A percentile compares a stretch with the other conserved stretches of the same genome.
phyloP scores from a whole-genome alignment of 2,888 invertebrate genomes.

The Cantharis rufa region DNA sequence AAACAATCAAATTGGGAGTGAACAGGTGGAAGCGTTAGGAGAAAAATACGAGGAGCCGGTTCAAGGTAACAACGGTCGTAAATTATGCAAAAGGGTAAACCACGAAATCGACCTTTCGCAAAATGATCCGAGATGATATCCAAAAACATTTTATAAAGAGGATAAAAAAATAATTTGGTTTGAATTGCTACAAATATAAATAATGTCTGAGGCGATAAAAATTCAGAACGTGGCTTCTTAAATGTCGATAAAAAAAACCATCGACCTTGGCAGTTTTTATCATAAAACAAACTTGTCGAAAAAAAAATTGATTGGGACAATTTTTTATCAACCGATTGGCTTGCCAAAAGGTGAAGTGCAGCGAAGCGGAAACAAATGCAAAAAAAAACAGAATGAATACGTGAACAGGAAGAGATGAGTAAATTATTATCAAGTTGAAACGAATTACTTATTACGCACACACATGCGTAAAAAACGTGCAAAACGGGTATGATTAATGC shows the following conservation, averaged over 20 bases:
- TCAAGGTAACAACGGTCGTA: background rate
- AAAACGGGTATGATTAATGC: conserved; percentile 27
- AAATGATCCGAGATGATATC: background rate
- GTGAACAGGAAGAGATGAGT: background rate
- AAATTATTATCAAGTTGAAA: background rate
- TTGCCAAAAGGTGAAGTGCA: background rate
- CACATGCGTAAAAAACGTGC: conserved; percentile 10
- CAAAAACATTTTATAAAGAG: background rate
- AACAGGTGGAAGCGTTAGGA: background rate
- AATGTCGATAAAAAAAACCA: background rate
- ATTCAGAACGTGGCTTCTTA: background rate
- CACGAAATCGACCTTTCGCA: background rate
- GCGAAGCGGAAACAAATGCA: background rate
- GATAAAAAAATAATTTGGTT: background rate
- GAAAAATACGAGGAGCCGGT: background rate
- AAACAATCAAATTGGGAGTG: background rate
- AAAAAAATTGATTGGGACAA: background rate
- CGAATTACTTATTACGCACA: background rate
- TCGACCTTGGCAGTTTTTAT: background rate
- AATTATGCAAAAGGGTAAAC: background rate
- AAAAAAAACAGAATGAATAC: background rate
- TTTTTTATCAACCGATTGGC: background rate
- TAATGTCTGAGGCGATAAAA: background rate
- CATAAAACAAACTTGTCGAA: background rate
- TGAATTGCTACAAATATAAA: background rate